Percentiles rank a stretch among this genome's conserved stretches.
These are phyloP conservation scores for Mesitornis unicolor DNA, from an alignment of 2,113 vertebrate genomes.

Conservation along the genomic window DNA sequence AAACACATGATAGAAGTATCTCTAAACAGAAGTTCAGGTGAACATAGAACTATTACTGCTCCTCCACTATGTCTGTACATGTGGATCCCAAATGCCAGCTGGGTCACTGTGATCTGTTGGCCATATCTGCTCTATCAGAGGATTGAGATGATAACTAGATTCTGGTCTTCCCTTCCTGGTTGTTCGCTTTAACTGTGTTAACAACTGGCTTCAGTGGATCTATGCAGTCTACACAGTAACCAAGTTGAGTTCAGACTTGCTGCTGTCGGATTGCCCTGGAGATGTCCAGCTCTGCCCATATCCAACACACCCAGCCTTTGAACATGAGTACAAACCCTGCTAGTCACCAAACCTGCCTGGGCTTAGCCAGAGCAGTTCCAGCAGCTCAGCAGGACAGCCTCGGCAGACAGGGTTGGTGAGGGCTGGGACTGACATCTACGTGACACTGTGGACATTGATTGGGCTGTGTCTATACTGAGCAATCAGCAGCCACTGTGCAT, in stretches of 20 bases:
- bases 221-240: background rate
- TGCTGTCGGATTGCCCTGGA: background rate
- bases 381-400: background rate
- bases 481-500: background rate
- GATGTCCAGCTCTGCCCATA: background rate
- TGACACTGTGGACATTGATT: background rate
- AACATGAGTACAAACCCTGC: background rate
- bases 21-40: background rate
- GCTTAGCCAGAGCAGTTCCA: background rate
- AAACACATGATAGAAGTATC: background rate
- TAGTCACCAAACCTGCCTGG: background rate
- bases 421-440: accelerated
- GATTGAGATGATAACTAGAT: background rate
- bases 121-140: background rate
- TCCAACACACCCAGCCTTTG: background rate
- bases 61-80: accelerated
- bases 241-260: background rate
- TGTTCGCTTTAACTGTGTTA: background rate
- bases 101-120: background rate
- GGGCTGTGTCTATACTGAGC: background rate
- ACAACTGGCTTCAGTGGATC: background rate
- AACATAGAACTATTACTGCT: background rate
- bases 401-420: background rate
- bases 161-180: background rate
- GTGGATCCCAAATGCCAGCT: background rate